Evolutionary conservation across 2,888 invertebrate genomes (phyloP).

Genomic region (Bugulina stolonifera): DNA sequence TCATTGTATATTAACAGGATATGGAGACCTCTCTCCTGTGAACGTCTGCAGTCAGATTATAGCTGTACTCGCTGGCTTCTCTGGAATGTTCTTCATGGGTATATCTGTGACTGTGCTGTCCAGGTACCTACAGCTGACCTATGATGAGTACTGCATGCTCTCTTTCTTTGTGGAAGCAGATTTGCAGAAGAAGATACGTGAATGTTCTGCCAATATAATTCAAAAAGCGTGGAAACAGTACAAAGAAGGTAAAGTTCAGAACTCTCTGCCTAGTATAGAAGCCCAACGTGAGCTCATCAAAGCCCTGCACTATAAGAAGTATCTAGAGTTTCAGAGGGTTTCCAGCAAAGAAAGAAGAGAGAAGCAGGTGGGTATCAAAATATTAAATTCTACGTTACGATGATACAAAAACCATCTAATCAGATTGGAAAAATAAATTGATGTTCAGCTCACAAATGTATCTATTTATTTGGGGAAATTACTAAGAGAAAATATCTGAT

Average conservation of each 20-base stretch:
- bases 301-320: conserved; percentile 8
- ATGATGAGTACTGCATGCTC: conserved; percentile 26
- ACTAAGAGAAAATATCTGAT: too few relatives aligned
- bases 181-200: conserved; percentile 5
- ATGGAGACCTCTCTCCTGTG: conserved; percentile 17
- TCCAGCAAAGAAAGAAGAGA: conserved; percentile 3
- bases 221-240: conserved; percentile 22
- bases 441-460: too few relatives aligned
- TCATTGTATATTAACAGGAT: background rate
- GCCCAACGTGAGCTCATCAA: conserved; percentile 5
- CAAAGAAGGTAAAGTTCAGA: background rate
- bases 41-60: background rate
- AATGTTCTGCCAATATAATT: background rate
- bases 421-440: too few relatives aligned
- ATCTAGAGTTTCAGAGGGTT: background rate
- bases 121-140: conserved; percentile 25
- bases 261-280: background rate
- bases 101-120: conserved; percentile 18
- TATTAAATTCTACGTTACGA: too few relatives aligned
- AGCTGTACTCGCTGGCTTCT: conserved; percentile 13
- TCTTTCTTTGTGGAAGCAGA: conserved; percentile 16
- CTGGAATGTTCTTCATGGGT: conserved; percentile 25
- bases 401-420: too few relatives aligned
- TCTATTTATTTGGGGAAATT: too few relatives aligned
- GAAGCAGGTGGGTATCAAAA: conserved; percentile 18